Percentiles rank a stretch among this genome's conserved stretches.
phyloP scores from a whole-genome alignment of 2,888 invertebrate genomes.

The Andricus curvator region DNA sequence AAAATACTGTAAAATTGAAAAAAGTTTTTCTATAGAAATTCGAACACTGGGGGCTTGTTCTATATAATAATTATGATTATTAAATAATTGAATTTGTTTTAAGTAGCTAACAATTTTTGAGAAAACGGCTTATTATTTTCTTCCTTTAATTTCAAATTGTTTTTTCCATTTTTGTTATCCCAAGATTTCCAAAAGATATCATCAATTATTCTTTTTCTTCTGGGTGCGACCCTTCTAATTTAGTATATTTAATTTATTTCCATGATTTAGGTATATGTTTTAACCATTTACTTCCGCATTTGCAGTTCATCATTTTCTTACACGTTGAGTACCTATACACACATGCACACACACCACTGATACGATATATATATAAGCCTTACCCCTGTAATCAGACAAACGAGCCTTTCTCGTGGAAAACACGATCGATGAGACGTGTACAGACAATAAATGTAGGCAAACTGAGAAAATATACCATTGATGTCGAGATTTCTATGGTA shows the following conservation, averaged over 20 bases:
- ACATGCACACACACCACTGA: too few relatives aligned
- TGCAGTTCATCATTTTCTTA: conserved; percentile 8
- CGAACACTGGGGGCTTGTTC: too few relatives aligned
- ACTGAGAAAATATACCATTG: conserved; percentile 19
- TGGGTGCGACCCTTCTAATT: not conserved
- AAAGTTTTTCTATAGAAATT: too few relatives aligned
- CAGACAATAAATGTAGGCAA: conserved; percentile 31
- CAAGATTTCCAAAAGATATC: not conserved
- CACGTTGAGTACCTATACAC: not conserved
- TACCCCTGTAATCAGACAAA: conserved; percentile 32
- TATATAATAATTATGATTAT: too few relatives aligned
- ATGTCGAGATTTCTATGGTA: not conserved
- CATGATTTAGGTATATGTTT: not conserved
- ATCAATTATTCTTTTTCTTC: not conserved
- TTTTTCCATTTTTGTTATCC: not conserved
- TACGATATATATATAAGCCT: not conserved
- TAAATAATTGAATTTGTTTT: not conserved
- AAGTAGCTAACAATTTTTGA: not conserved
- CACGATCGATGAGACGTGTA: conserved; percentile 39
- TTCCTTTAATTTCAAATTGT: not conserved
- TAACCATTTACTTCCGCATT: conserved; percentile 9
- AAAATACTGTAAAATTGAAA: too few relatives aligned
- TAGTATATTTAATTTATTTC: not conserved
- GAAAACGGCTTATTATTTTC: not conserved
- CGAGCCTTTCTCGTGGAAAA: conserved; percentile 35